Conservation (phyloP, 2,113 vertebrate species). For the Saimiri boliviensis region DNA sequence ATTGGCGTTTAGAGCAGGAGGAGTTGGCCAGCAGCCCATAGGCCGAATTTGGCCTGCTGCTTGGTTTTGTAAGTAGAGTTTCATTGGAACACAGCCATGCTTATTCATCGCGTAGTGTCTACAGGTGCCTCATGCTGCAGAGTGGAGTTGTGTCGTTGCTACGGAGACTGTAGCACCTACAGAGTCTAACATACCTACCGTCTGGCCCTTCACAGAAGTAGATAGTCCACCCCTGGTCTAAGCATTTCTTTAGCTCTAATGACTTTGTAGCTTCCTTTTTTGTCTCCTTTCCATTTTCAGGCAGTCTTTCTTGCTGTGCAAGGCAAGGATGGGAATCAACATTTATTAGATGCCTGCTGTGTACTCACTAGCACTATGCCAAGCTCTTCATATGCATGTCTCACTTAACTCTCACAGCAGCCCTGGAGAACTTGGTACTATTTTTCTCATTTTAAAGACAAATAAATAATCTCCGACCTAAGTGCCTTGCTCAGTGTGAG, state of each 20-base stretch:
- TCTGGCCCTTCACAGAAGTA: background rate
- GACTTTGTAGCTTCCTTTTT: background rate
- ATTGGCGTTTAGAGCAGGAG: background rate
- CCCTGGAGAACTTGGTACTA: background rate
- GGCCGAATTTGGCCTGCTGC: background rate
- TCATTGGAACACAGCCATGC: background rate
- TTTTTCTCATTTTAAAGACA: background rate
- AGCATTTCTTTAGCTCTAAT: background rate
- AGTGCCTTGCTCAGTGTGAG: background rate
- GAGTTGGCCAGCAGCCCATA: background rate
- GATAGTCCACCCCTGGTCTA: background rate
- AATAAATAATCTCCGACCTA: background rate
- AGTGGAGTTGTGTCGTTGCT: background rate
- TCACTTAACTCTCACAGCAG: background rate
- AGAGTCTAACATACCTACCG: background rate
- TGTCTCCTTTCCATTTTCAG: background rate
- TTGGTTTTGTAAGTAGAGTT: background rate
- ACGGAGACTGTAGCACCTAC: background rate
- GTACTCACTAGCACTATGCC: background rate
- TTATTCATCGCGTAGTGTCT: background rate
- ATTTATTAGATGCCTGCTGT: background rate
- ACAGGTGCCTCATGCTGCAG: background rate
- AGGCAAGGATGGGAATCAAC: background rate
- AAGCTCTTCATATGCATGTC: background rate
- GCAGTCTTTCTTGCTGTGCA: background rate